Evolutionary conservation across 2,113 vertebrate genomes (phyloP), one percentile per base, ranked within the genome.

Genomic region (Oplegnathus fasciatus): DNA sequence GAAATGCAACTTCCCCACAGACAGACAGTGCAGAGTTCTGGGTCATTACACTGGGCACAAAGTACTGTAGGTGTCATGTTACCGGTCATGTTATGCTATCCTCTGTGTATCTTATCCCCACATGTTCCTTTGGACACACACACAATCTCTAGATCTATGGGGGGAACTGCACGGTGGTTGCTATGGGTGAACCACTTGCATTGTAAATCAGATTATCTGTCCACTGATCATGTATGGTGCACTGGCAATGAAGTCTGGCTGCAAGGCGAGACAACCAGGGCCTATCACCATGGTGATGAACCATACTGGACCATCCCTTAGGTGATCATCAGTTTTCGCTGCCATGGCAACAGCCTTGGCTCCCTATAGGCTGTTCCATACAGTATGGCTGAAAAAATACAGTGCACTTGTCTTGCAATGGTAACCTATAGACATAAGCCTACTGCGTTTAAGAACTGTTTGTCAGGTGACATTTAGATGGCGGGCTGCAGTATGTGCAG

Each of bases 241-340:
- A 60, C 46, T 61, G 55, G 34, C 22, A 22, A 72, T 71, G 42
- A 54, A 79, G 75, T 82, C 83, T 73, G 75, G 50, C 79, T 17
- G 55, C 34, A 64, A 79, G 83, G 64, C 34, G 17, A 88, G 80
- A 88, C 83, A 82, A 85, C 65, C 58, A 24, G 76, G 76, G 68
- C 77, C 73, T 34, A 84, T 94, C 84, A 74, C 91, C 92, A 92
- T 92, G 92, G 91, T 82, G 88, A 94, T 91, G 82, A 85, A 81
- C 78, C 80, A 80, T 70, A 82, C 37, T 66, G 82, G 87, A 89
- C 86, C 78, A 71, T 92, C 90, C 90, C 89, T 82, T 20, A 50
- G 85, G 85, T 88, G 85, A 88, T 85, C 77, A 89, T 87, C 83
- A 78, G 75, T 67, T 88, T 65, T 57, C 22, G 86, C 86, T 94